Base-by-base conservation (phyloP, 2,797 vertebrate species). In the Sebastes iracundus region DNA sequence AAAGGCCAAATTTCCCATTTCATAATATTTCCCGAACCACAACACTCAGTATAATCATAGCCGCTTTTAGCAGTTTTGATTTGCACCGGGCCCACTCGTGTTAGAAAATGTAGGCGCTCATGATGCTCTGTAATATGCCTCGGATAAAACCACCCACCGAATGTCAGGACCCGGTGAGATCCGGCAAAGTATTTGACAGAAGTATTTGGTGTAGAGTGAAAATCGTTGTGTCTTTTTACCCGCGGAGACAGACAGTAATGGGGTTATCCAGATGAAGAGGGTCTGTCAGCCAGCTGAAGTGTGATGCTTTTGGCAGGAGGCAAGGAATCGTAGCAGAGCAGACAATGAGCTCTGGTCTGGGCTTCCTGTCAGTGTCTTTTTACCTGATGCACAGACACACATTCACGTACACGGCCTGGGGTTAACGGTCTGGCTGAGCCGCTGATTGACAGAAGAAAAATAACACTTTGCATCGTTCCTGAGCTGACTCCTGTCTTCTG, bases 291-390 rank as follows among this genome's bases (percentile, higher is more conserved):
- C 7, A 20, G 52, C 69, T 80, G 63, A 83, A n/a, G 74, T 55
- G 56, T 75, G 81, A 87, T 12, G 65, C 81, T 79, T 84, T 84
- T 86, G 89, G 75, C 85, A 90, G 77, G 60, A 30, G 73, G 67
- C 71, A 82, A 59, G 70, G 30, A 74, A 83, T 77, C 10, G 72
- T 28, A 77, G 72, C 59, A 10, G 67, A 80, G 72, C 55, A 76
- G 64, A 52, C 49, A 33, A 81, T 64, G 65, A 81, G 81, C 65
- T 72, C 52, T 8, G 75, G 66, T 82, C 60, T 28, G 71, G 75
- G 70, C 65, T 74, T 68, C 28, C 71, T 86, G 77, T 83, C 85
- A 79, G 56, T 55, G 63, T 68, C 30, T 72, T 73, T 67, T 76
- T 23, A 83, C 79, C 71, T 79, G 56, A 65, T 12, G 18, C 25